Evolutionary conservation across 2,797 vertebrate genomes (phyloP).

Genomic region (Phrynocephalus guinanensis): DNA sequence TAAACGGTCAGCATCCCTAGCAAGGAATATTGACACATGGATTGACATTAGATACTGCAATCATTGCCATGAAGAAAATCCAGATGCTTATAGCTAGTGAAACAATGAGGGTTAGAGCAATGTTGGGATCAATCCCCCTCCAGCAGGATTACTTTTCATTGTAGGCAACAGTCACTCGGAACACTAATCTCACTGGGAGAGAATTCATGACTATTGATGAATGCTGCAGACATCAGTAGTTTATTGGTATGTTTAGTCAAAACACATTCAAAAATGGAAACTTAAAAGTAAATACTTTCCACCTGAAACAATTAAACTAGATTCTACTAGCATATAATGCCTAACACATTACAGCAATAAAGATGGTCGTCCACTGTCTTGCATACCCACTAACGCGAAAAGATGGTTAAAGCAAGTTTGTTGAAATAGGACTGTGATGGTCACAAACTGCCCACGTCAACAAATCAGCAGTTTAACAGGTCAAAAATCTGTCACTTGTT

Average conservation of each 20-base stretch:
- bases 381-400: constrained; percentile 83
- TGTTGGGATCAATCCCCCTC: background rate
- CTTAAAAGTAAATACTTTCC: constrained; percentile 83
- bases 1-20: background rate
- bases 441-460: constrained; percentile 78
- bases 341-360: constrained; percentile 86
- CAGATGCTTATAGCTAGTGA: background rate
- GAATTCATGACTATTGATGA: constrained; percentile 80
- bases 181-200: constrained; percentile 65
- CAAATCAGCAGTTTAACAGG: constrained; percentile 79
- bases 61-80: background rate
- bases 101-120: background rate
- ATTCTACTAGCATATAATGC: constrained; percentile 89
- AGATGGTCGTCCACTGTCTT: constrained; percentile 88
- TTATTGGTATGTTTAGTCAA: constrained; percentile 96
- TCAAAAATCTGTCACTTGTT: constrained; percentile 75
- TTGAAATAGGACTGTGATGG: constrained; percentile 82
- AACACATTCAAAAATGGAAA: constrained; percentile 95
- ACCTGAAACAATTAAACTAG: constrained; percentile 88
- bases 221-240: constrained; percentile 97
- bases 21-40: background rate
- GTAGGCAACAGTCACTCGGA: background rate
- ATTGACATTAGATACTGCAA: background rate
- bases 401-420: constrained; percentile 81
- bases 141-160: background rate